Base-by-base conservation (phyloP, 2,797 vertebrate genomes). In the Danio jaintianensis region DNA sequence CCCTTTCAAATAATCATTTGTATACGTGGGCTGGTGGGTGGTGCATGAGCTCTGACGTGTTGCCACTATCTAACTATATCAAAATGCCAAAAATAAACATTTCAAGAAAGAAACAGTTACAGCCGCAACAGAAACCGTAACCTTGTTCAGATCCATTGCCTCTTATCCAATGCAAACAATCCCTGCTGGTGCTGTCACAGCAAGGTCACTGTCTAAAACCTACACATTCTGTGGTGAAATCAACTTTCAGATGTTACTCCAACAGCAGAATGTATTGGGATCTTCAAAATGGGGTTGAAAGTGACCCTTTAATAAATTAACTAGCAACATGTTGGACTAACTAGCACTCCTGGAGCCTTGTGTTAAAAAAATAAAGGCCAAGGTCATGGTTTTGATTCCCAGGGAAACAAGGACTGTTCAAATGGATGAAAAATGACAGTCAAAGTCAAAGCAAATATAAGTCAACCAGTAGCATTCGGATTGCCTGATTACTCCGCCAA, bases 201-300 rank as follows among this genome's bases (percentile, higher is more conserved):
- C 20, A 43, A 47, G 9, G 70, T 45, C 70, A 72, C 53, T 40
- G 69, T 56, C 12, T 43, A 43, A 72, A 56, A 43, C 20, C 10
- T 58, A 58, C 40, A 6, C 53, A 56, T 18, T 58, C 12, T 45
- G 40, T 15, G 53, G 12, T 42, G n/a, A 42, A 72, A 56, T 43
- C 7, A 22, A 10, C 42, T 59, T 45, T 18, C 3, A 16, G 22
- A 18, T 6, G 22, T 56, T 18, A 15, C 7, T 7, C 3, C 13
- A 29, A 22, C 16, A 43, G 16, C 53, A 45, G 2, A 58, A 45
- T 13, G 11, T 48, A 53, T 10, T 18, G 16, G 16, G 55, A 13
- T 22, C 52, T 20, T 15, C 16, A 53, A n/a, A 53, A 52, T n/a
- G 5, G 29, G 40, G 12, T 20, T 38, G 61, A 63, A 63, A 61